Evolutionary conservation across 2,113 vertebrate species (phyloP).

Genomic region (Psittacula cyanocephala): DNA sequence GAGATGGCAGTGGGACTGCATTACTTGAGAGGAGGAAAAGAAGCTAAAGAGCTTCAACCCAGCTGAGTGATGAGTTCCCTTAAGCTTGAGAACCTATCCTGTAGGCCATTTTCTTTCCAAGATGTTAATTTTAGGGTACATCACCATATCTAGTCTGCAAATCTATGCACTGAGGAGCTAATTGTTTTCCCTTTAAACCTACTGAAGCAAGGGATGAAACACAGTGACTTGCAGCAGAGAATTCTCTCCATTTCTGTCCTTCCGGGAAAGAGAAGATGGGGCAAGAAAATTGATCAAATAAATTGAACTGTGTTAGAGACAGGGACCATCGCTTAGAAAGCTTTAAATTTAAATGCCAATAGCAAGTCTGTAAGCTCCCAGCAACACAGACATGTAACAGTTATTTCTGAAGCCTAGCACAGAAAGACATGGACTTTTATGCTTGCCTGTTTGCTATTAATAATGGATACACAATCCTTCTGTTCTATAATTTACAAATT

Average conservation of each 20-base stretch:
- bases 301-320: background rate
- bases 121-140: background rate
- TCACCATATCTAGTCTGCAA: background rate
- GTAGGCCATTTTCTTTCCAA: background rate
- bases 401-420: background rate
- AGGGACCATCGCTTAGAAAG: background rate
- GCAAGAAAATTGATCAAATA: background rate
- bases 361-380: background rate
- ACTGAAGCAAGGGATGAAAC: background rate
- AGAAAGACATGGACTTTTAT: background rate
- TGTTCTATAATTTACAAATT: background rate
- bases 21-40: background rate
- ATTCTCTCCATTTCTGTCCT: background rate
- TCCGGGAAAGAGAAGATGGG: background rate
- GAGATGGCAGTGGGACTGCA: background rate
- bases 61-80: background rate
- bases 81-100: background rate
- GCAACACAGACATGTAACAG: background rate
- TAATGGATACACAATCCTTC: background rate
- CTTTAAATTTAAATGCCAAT: background rate
- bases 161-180: background rate
- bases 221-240: background rate
- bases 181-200: background rate
- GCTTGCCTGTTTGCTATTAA: background rate
- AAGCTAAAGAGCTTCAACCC: background rate